A percentile compares a stretch with the other conserved stretches of the same genome.
These are phyloP conservation scores for Gracilinanus agilis DNA, from an alignment of 2,113 vertebrate species.

Conservation along the genomic window DNA sequence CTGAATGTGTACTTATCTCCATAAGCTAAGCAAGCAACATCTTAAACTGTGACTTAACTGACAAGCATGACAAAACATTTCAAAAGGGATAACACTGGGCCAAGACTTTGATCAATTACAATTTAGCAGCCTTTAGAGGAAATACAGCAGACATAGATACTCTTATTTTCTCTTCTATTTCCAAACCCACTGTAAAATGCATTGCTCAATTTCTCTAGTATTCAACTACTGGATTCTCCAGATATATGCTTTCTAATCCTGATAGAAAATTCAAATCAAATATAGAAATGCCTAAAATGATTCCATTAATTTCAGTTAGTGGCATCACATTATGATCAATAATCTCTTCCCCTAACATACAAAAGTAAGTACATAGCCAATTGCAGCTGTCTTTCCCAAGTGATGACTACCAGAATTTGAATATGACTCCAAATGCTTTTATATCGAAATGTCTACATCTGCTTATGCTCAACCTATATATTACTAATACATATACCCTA, in stretches of 20 bases:
- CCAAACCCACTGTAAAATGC: not conserved
- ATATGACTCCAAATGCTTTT: not conserved
- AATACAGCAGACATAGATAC: not conserved
- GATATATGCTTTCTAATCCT: not conserved
- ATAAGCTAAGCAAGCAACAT: conserved; percentile 55
- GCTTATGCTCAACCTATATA: not conserved
- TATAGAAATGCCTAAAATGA: not conserved
- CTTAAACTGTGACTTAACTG: conserved; percentile 47
- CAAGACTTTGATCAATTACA: conserved; percentile 42
- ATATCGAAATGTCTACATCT: not conserved
- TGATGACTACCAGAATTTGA: not conserved
- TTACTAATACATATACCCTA: not conserved
- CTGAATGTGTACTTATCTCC: conserved; percentile 44
- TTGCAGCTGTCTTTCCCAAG: not conserved
- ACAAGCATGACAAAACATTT: conserved; percentile 60
- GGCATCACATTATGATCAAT: not conserved
- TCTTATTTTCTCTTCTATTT: not conserved
- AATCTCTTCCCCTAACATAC: not conserved
- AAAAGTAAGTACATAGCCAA: not conserved
- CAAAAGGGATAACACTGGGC: conserved; percentile 2
- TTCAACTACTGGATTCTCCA: not conserved
- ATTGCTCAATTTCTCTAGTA: not conserved
- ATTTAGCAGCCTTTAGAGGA: conserved; percentile 49
- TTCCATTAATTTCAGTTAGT: not conserved
- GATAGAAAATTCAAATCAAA: not conserved